Conservation (phyloP, 2,888 invertebrate species). For the Meiosimyza decipiens region DNA sequence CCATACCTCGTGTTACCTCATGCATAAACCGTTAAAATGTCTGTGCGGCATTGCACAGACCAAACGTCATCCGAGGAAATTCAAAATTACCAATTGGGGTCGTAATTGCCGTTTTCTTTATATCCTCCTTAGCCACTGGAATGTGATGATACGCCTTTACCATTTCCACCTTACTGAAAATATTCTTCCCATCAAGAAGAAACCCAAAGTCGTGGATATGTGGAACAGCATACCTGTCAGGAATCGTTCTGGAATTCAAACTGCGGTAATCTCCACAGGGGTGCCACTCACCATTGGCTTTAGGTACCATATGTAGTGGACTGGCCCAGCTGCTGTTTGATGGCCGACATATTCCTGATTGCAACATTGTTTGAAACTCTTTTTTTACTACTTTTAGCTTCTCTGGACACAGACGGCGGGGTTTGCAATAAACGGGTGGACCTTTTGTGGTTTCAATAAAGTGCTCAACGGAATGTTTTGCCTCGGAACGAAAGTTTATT, state of each 20-base stretch:
- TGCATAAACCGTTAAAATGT: constrained; percentile 10
- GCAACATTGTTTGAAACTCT: too few species aligned
- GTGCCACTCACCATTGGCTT: constrained; percentile 24
- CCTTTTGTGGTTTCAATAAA: constrained; percentile 18
- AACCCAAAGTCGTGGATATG: not conserved
- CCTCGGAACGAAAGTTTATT: too few species aligned
- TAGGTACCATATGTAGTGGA: not conserved
- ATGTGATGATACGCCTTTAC: not conserved
- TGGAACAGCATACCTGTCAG: not conserved
- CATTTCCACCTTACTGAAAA: too few species aligned
- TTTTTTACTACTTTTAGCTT: constrained; percentile 15
- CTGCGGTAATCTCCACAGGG: too few species aligned
- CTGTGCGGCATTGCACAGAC: not conserved
- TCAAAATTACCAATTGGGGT: not conserved
- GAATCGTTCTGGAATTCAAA: constrained; percentile 12
- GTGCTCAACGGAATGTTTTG: not conserved
- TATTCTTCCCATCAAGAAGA: too few species aligned
- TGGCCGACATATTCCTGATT: too few species aligned
- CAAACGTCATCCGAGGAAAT: constrained; percentile 5
- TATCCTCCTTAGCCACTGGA: not conserved
- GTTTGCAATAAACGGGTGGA: constrained; percentile 5
- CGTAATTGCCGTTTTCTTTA: not conserved
- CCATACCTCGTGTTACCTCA: not conserved
- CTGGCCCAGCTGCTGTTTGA: too few species aligned
- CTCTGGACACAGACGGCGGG: constrained; percentile 16